These are phyloP conservation scores for Pangasius sanitwongsei DNA, from an alignment of 2,797 vertebrate species.

Conservation along the genomic window DNA sequence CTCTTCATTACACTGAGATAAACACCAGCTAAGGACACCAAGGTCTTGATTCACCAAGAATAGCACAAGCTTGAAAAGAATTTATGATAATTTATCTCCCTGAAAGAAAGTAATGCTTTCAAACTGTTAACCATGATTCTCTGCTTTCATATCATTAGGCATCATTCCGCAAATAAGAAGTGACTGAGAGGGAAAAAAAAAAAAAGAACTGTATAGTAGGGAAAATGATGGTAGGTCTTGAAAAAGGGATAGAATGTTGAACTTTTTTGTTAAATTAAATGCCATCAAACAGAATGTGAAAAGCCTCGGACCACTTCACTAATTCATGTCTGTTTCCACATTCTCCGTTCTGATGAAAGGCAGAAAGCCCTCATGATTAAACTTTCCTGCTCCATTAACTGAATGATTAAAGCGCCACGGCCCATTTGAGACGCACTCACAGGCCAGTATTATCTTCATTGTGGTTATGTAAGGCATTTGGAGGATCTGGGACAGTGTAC, in stretches of 20 bases:
- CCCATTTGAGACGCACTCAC: constrained; percentile 47
- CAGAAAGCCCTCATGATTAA: constrained; percentile 49
- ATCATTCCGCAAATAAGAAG: constrained; percentile 11
- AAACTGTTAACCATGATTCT: not conserved
- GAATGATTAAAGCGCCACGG: constrained; percentile 53
- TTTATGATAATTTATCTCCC: constrained; percentile 37
- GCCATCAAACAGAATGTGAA: constrained; percentile 61
- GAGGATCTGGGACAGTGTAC: constrained; percentile 8
- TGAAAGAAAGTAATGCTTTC: constrained; percentile 14
- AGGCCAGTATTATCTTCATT: constrained; percentile 45
- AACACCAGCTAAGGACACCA: constrained; percentile 51
- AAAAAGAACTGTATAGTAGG: not conserved
- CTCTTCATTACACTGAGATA: constrained; percentile 48
- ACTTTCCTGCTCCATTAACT: constrained; percentile 37
- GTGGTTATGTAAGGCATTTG: constrained; percentile 40
- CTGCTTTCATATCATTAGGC: constrained; percentile 6
- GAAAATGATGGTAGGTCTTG: not conserved
- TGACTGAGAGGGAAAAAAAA: not conserved
- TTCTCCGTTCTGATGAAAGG: constrained; percentile 61
- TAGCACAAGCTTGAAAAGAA: constrained; percentile 51
- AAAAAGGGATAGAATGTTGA: constrained; percentile 24
- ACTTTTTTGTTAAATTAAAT: constrained; percentile 55
- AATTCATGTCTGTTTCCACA: constrained; percentile 62
- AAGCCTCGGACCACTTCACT: constrained; percentile 51
- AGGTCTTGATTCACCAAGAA: constrained; percentile 22